These are phyloP conservation scores for Arctopsyche grandis DNA, from an alignment of 1,140 invertebrate genomes.

Conservation along the genomic window DNA sequence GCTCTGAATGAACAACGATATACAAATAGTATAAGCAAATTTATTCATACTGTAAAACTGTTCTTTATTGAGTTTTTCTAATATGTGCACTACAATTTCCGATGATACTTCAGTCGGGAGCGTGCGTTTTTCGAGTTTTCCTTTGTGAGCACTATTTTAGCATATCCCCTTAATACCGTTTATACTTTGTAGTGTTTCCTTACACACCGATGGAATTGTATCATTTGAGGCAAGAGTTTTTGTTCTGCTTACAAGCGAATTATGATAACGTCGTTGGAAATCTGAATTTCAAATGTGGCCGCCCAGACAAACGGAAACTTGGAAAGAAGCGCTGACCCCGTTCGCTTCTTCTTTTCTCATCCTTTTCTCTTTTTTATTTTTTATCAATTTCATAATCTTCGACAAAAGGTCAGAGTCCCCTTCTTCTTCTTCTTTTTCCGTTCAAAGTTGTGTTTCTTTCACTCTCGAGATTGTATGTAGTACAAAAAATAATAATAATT, in stretches of 20 bases:
- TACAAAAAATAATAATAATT: slow-evolving; percentile 10
- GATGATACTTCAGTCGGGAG: neutral
- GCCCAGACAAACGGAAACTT: neutral
- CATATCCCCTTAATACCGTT: neutral
- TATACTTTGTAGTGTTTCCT: neutral
- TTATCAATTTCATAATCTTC: neutral
- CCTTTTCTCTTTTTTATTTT: neutral
- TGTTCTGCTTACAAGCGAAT: slow-evolving; percentile 7
- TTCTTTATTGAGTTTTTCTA: too few species aligned
- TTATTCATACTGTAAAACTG: too few species aligned
- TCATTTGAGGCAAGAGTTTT: neutral
- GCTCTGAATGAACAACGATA: too few species aligned
- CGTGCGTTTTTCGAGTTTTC: neutral
- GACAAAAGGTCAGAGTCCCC: neutral
- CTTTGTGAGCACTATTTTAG: neutral
- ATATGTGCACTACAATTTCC: neutral
- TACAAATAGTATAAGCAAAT: too few species aligned
- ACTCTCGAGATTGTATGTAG: neutral
- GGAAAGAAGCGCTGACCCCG: slow-evolving; percentile 6
- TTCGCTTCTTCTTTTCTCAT: neutral
- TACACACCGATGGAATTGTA: too few species aligned
- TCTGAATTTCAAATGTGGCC: slow-evolving; percentile 25
- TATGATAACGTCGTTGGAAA: slow-evolving; percentile 27
- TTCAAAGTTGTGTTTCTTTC: neutral
- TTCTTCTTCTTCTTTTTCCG: neutral